phyloP scores from a whole-genome alignment of 2,797 vertebrate species.

The Myiotriccus ornatus region DNA sequence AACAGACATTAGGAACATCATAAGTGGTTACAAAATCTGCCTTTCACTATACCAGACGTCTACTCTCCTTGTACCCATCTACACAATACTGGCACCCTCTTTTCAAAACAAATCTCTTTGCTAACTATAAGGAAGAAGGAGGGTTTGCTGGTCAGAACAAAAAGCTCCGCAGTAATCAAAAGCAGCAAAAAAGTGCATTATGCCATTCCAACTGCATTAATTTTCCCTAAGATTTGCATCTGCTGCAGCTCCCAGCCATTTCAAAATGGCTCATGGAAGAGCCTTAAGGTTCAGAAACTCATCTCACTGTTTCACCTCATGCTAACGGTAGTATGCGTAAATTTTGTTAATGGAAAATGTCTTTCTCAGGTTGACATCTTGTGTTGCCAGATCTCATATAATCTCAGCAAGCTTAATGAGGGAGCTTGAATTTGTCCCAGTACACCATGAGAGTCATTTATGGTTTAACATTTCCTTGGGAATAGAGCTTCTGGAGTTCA shows the following conservation, averaged over 20 bases:
- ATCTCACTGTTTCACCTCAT: background rate
- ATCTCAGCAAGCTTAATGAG: constrained; percentile 2
- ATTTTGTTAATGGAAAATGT: background rate
- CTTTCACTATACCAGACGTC: background rate
- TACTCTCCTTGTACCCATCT: background rate
- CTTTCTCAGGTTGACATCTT: background rate
- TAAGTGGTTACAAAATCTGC: background rate
- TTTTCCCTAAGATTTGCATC: background rate
- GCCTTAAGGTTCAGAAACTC: background rate
- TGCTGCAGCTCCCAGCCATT: background rate
- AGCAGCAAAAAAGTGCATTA: background rate
- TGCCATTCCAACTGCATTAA: background rate
- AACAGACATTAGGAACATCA: background rate
- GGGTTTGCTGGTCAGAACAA: background rate
- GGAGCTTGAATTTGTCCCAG: background rate
- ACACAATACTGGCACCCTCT: background rate
- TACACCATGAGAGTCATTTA: background rate
- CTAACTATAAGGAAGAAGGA: background rate
- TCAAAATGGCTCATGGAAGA: background rate
- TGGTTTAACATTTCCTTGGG: background rate
- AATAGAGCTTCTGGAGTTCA: background rate
- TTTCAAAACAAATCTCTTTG: background rate
- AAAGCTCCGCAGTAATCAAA: background rate
- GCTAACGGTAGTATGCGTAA: background rate
- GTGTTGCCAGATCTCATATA: background rate